Evolutionary conservation across 2,797 vertebrate species (phyloP).

Genomic region (Phylloscopus collybita): DNA sequence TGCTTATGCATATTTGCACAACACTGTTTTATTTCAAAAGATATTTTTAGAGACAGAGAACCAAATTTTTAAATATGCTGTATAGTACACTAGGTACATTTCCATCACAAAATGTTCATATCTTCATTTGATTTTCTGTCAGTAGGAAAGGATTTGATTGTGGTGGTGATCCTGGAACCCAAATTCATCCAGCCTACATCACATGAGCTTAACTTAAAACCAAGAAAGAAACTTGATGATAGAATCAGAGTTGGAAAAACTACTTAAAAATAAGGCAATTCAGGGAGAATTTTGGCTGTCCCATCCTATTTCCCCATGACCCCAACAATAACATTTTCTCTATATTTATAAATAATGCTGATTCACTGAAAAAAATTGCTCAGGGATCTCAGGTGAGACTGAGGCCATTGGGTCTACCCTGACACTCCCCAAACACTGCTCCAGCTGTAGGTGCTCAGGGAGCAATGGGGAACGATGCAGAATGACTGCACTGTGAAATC

Average conservation of each 20-base stretch:
- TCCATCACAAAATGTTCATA: fast-evolving
- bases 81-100: background rate
- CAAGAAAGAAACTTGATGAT: background rate
- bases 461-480: fast-evolving
- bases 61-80: fast-evolving
- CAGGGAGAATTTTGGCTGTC: background rate
- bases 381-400: background rate
- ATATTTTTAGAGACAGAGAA: background rate
- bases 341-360: background rate
- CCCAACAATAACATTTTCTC: background rate
- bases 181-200: background rate
- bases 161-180: background rate
- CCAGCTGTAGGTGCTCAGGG: background rate
- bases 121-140: background rate
- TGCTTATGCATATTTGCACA: background rate
- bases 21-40: background rate
- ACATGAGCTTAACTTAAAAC: background rate
- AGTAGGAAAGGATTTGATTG: background rate
- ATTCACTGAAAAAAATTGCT: background rate
- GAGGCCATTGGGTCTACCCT: background rate
- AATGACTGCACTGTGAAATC: background rate
- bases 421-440: fast-evolving
- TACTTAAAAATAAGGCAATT: background rate
- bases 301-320: background rate
- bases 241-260: background rate